Conservation (phyloP, 2,888 invertebrate genomes). For the Noctua fimbriata region DNA sequence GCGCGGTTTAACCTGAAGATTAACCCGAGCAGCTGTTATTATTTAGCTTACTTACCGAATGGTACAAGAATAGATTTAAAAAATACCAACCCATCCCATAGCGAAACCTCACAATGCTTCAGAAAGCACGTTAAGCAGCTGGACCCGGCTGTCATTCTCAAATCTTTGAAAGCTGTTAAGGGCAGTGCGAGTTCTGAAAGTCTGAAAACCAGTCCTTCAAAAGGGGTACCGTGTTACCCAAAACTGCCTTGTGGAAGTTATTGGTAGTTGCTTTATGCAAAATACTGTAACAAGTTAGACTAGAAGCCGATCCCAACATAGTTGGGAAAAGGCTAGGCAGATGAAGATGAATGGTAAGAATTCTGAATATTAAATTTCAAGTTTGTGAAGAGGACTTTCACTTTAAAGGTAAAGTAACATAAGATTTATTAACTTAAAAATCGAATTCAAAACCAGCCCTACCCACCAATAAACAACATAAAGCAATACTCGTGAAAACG, state of each 20-base stretch:
- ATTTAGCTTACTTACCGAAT: too few relatives aligned
- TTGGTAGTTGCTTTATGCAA: too few relatives aligned
- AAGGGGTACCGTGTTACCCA: background rate
- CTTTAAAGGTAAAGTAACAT: slow-evolving; percentile 1
- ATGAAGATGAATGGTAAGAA: background rate
- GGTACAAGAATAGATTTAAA: too few relatives aligned
- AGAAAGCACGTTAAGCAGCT: background rate
- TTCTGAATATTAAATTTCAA: background rate
- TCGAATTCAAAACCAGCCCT: background rate
- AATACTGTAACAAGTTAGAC: background rate
- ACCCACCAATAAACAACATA: slow-evolving; percentile 38
- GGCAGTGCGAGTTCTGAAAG: background rate
- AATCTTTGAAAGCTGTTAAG: background rate
- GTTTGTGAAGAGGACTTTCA: slow-evolving; percentile 32
- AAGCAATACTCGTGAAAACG: slow-evolving; percentile 42
- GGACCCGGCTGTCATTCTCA: background rate
- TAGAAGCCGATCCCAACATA: background rate
- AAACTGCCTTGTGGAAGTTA: background rate
- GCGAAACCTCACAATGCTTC: background rate
- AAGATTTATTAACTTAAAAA: slow-evolving; percentile 28
- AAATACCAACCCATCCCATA: background rate
- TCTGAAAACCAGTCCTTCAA: background rate
- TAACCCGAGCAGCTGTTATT: too few relatives aligned
- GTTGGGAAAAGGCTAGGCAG: background rate
- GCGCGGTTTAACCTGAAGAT: too few relatives aligned